Evolutionary conservation across 2,113 vertebrate species (phyloP).

Genomic region (Rhinichthys klamathensis): DNA sequence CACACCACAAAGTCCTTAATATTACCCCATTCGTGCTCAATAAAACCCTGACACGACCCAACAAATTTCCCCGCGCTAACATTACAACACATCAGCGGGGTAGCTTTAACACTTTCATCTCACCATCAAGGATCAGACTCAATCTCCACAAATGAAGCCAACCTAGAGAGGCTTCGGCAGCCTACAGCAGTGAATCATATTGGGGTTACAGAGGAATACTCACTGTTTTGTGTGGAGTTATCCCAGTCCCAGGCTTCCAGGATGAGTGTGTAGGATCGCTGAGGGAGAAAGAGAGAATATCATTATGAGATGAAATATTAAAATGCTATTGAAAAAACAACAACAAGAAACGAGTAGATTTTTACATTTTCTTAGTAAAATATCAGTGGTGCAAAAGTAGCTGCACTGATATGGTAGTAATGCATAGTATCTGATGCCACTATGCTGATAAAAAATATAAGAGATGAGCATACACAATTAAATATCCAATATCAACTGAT

Average conservation of each 20-base stretch:
- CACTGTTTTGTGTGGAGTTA: slow-evolving; percentile 86
- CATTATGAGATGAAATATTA: neutral
- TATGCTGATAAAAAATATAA: too few species aligned
- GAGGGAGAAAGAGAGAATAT: slow-evolving; percentile 50
- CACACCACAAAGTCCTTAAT: neutral
- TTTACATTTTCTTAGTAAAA: too few species aligned
- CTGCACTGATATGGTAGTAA: too few species aligned
- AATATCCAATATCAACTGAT: too few species aligned
- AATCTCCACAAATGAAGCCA: neutral
- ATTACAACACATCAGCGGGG: neutral
- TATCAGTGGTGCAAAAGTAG: too few species aligned
- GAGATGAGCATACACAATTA: too few species aligned
- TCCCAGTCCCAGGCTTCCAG: slow-evolving; percentile 97
- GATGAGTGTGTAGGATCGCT: slow-evolving; percentile 91
- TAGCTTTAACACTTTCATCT: neutral
- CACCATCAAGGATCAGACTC: neutral
- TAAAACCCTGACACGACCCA: slow-evolving; percentile 3
- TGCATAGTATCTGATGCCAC: too few species aligned
- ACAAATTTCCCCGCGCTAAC: neutral
- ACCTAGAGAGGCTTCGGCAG: neutral
- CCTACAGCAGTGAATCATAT: neutral
- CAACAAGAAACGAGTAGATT: neutral
- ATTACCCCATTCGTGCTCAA: neutral
- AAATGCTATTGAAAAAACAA: neutral
- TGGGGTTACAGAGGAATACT: slow-evolving; percentile 68